phyloP scores from a whole-genome alignment of 2,797 vertebrate species.

The Arrhamphus sclerolepis region DNA sequence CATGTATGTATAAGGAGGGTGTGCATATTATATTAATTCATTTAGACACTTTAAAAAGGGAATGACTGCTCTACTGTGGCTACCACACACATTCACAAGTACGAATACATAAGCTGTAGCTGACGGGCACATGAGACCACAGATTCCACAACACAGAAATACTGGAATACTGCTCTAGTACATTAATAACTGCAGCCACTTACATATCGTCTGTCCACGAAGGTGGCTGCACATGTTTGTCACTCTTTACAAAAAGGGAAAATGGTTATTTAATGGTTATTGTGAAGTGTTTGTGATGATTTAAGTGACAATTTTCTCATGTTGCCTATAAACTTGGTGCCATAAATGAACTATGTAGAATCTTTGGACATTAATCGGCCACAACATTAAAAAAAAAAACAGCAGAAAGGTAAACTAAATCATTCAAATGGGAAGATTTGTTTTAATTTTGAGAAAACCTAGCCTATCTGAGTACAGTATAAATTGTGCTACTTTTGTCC shows the following conservation, averaged over 20 bases:
- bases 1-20: conserved; percentile 19
- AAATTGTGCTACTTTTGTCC: too few relatives aligned
- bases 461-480: too few relatives aligned
- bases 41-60: conserved; percentile 46
- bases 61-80: conserved; percentile 19
- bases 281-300: background rate
- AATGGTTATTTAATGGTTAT: conserved; percentile 31
- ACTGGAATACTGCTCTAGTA: conserved; percentile 25
- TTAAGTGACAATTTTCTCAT: conserved; percentile 2
- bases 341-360: too few relatives aligned
- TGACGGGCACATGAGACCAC: conserved; percentile 19
- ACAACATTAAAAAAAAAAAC: too few relatives aligned
- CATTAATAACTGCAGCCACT: conserved; percentile 41
- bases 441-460: too few relatives aligned
- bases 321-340: background rate
- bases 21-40: conserved; percentile 39
- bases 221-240: conserved; percentile 33
- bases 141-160: conserved; percentile 24
- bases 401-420: too few relatives aligned
- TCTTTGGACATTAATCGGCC: too few relatives aligned
- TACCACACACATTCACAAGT: conserved; percentile 32
- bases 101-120: conserved; percentile 38
- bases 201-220: conserved; percentile 59
- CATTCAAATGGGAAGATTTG: too few relatives aligned
- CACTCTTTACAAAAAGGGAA: conserved; percentile 47